A percentile compares a stretch with the other conserved stretches of the same genome.
Conservation (phyloP, 2,797 vertebrate species). For the Pteronotus mesoamericanus region DNA sequence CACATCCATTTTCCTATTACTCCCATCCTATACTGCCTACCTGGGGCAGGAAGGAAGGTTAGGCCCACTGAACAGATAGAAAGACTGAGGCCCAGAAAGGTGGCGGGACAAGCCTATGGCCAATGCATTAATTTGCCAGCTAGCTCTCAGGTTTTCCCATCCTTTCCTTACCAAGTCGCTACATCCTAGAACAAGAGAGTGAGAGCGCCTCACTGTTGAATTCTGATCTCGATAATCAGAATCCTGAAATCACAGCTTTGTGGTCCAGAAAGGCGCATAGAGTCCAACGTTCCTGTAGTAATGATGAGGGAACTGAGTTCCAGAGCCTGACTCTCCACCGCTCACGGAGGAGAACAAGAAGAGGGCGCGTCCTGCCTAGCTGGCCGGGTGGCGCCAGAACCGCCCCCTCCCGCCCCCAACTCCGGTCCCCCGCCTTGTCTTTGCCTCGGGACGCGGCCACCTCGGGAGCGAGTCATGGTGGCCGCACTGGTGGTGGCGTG, state of each 20-base stretch:
- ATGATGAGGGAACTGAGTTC: constrained; percentile 39
- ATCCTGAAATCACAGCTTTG: neutral
- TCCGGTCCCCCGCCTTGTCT: constrained; percentile 5
- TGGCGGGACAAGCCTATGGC: neutral
- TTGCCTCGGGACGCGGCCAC: neutral
- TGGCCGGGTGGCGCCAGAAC: neutral
- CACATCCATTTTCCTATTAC: neutral
- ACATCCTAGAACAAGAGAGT: neutral
- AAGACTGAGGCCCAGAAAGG: neutral
- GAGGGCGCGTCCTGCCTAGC: constrained; percentile 39
- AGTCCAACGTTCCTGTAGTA: no score
- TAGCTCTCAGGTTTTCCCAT: neutral
- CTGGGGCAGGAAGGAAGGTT: neutral
- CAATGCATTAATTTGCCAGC: neutral
- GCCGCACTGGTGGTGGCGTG: constrained; percentile 6
- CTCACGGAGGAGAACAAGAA: neutral
- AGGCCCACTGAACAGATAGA: neutral
- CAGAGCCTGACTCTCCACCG: neutral
- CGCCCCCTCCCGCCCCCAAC: constrained; percentile 49
- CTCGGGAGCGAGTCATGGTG: constrained; percentile 50
- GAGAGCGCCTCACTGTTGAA: neutral
- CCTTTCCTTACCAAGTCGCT: neutral
- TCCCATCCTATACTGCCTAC: neutral
- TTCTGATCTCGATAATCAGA: neutral
- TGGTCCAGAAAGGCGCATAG: neutral